Evolutionary conservation across 2,113 vertebrate species (phyloP).

Genomic region (Hoplias malabaricus): DNA sequence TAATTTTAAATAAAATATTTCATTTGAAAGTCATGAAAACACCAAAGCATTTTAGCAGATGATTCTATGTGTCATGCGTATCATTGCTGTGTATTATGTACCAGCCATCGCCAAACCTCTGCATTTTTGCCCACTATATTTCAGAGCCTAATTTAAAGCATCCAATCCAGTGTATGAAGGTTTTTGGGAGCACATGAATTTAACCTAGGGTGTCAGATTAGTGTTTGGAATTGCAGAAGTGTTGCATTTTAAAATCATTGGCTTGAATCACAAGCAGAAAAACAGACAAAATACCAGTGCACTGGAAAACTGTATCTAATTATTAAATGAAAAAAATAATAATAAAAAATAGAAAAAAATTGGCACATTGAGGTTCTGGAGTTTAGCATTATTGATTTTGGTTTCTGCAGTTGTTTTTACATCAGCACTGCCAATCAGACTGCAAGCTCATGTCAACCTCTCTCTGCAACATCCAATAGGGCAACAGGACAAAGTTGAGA

Average conservation of each 20-base stretch:
- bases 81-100: not conserved
- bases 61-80: not conserved
- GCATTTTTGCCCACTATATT: not conserved
- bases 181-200: not conserved
- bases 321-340: slow-evolving; percentile 6
- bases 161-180: not conserved
- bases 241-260: not conserved
- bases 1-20: not conserved
- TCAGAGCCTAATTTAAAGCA: not conserved
- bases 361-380: not conserved
- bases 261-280: too few species aligned
- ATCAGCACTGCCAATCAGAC: slow-evolving; percentile 37
- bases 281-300: not conserved
- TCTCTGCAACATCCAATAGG: not conserved
- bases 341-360: not conserved
- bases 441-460: slow-evolving; percentile 1
- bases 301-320: not conserved
- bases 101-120: not conserved
- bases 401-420: slow-evolving; percentile 35
- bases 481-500: slow-evolving; percentile 32
- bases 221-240: not conserved
- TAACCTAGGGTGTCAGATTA: not conserved
- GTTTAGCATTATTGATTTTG: slow-evolving; percentile 30
- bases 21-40: not conserved
- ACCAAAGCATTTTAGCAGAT: too few species aligned